Evolutionary conservation across 1,140 invertebrate species (phyloP), one percentile per base, ranked within the genome.

Genomic region (Hycleus phaleratus): DNA sequence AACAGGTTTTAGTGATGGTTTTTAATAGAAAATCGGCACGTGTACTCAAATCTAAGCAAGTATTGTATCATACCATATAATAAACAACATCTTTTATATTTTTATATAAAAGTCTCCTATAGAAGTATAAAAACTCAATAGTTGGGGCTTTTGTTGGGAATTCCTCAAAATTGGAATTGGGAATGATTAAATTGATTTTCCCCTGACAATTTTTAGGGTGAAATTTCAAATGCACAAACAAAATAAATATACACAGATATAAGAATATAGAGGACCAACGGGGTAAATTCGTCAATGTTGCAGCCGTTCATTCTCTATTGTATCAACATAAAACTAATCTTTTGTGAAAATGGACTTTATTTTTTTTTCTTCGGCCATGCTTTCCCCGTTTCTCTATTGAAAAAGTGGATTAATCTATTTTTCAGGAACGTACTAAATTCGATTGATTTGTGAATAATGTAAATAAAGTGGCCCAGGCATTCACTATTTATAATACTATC

Each of bases 1-100:
- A 62, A 65, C 67, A 69, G 65, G 65, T 61, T 39, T 58, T 32
- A 56, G 39, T 50, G 56, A 38, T 50, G 47, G 60, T 68, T 70
- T 68, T 61, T 65, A 62, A 68, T 68, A 67, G 68, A 69, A 68
- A 55, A 50, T 32, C 38, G 56, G 62, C 68, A 66, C 66, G 64
- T 60, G 65, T 49, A 46, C 26, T 32, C 18, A 32, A 32, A 32
- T 32, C 32, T 32, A 32, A 32, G 32, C 32, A 32, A 32, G 32
- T 32, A 32, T 32, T 32, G 32, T 32, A 32, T 32, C 32, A 32
- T 32, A 5, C 32, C 18, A 1, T 18, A 18, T 18, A 18, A 18
- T 18, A 18, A 32, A 32, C 32, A 32, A 32, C 32, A 32, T 50
- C 63, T 63, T 59, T 65, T 60, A 46, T 61, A 55, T 59, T 59